Evolutionary conservation across 2,113 vertebrate species (phyloP), one percentile per base, ranked within the genome.

Genomic region (Sorex araneus): DNA sequence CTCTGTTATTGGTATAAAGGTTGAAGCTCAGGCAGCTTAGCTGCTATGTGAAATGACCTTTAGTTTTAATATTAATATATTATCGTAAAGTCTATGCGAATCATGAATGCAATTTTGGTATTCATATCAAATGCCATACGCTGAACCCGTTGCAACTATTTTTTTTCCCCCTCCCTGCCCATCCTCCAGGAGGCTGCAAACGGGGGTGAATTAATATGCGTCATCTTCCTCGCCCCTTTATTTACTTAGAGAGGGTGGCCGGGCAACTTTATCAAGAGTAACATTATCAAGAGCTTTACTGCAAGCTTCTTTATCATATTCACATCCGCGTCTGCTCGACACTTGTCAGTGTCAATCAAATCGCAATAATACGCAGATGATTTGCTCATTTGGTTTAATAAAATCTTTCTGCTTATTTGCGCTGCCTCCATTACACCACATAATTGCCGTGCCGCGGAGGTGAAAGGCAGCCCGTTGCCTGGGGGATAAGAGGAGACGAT

Each of bases 311-410:
- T 99, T 98, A 99, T 99, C 99, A 99, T 98, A 98, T 98, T 99
- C 99, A 98, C 98, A 98, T 98, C 98, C 96, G 96, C 97, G 98
- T 96, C 98, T 97, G 97, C 98, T 98, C 98, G 97, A 99, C 99
- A 99, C 99, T 99, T 99, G 99, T 99, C 99, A 99, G 99, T 99
- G 99, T 99, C 99, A 99, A 99, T 99, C 99, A 99, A 98, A 97
- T 98, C 97, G 98, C 98, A 99, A 99, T 99, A 99, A 99, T 98
- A 99, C 98, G 98, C 98, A 98, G 98, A 98, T 99, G 98, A 99
- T 99, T 99, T 99, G 99, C 99, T 99, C 99, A 99, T 99, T 99
- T 99, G 99, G 99, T 99, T 99, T 99, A 99, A 99, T 99, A 99
- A 99, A 99, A 99, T 99, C 99, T 99, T 99, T 97, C 98, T 98